Evolutionary conservation across 2,888 invertebrate species (phyloP).

Genomic region (Mimas tiliae): DNA sequence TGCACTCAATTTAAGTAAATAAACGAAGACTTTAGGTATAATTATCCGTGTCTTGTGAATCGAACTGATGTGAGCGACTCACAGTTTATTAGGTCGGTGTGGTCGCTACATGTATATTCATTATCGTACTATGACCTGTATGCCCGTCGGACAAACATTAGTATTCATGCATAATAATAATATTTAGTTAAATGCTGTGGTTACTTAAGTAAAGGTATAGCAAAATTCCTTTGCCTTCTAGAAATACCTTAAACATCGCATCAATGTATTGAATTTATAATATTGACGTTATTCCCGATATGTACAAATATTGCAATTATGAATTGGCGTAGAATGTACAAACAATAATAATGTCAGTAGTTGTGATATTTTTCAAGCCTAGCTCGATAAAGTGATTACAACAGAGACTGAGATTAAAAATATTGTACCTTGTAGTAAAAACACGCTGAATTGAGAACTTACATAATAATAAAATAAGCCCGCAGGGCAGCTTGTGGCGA

Average conservation of each 20-base stretch:
- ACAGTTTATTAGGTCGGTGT: too few species aligned
- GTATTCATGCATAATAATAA: conserved; percentile 6
- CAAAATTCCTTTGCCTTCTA: background rate
- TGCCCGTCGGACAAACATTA: background rate
- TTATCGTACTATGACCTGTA: background rate
- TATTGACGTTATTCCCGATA: background rate
- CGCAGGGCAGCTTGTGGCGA: too few species aligned
- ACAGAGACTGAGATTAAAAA: too few species aligned
- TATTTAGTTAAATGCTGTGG: background rate
- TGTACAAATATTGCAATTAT: background rate
- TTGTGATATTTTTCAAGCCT: background rate
- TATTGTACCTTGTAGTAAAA: too few species aligned
- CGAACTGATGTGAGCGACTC: background rate
- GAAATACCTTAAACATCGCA: background rate
- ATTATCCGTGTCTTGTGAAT: too few species aligned
- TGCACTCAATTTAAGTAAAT: too few species aligned
- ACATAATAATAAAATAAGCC: too few species aligned
- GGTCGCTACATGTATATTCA: background rate
- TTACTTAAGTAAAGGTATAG: too few species aligned
- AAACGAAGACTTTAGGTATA: too few species aligned
- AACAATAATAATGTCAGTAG: background rate
- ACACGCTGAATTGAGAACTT: too few species aligned
- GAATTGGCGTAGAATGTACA: background rate
- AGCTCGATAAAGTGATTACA: background rate
- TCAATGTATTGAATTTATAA: too few species aligned